Base-by-base conservation (phyloP, 2,113 vertebrate species). In the Alosa alosa region DNA sequence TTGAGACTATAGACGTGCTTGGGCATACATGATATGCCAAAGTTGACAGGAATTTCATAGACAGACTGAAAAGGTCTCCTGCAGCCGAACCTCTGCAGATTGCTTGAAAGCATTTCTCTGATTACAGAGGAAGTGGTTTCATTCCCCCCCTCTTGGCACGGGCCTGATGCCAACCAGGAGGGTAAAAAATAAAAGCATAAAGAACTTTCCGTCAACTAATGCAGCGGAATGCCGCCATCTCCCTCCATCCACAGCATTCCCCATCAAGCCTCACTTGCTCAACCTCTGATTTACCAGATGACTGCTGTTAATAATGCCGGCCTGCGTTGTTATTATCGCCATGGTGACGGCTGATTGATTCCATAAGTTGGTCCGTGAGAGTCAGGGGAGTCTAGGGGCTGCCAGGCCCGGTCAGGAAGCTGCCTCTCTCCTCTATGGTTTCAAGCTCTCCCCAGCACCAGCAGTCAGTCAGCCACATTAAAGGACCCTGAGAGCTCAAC, bases 61-160 rank as follows among this genome's bases (percentile, higher is more conserved):
- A 75, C 31, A 75, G 31, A n/a, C 36, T 78, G 68, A 39, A 39
- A 39, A 64, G 7, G 31, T 78, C 72, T 78, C 72, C 68, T 50
- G 57, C n/a, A 39, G 11, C 44, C 47, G 11, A 45, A 84, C 72
- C 84, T 82, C n/a, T 81, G 81, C 75, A 44, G 68, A 18, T 60
- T 83, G 22, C 41, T 81, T 83, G 47, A 85, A 88, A 82, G 57
- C 81, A 87, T 22, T 25, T 68, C 84, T 55, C 85, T 89, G 84
- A 89, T 86, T 88, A 68, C 36, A 60, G 85, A 88, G 88, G 89
- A 92, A 90, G 85, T 88, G 86, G 89, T 89, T 85, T 84, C 84
- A 83, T 88, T 84, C 82, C 72, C 81, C 81, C 82, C 49, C 57
- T 86, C 88, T 83, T 86, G 85, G 84, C 81, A 60, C 20, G 13